These are phyloP conservation scores for Acrobasis consociella DNA, from an alignment of 2,888 invertebrate genomes.

Conservation along the genomic window DNA sequence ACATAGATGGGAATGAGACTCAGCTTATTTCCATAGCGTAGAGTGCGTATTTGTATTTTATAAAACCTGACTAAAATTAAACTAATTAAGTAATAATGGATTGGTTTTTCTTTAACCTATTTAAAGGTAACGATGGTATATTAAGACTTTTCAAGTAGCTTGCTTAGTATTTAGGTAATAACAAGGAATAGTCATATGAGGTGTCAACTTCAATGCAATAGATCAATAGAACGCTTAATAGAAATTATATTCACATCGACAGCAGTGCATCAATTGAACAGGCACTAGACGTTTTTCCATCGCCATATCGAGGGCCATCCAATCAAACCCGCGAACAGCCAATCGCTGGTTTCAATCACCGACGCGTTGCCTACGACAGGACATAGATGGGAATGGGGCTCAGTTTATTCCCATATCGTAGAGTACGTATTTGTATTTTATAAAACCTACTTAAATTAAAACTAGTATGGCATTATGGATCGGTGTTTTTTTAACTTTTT, in stretches of 20 bases:
- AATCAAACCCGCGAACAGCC: slow-evolving; percentile 17
- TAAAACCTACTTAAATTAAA: too few species aligned
- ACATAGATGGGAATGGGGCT: neutral
- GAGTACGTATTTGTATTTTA: too few species aligned
- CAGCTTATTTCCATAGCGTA: neutral
- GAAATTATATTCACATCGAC: neutral
- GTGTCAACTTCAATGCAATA: neutral
- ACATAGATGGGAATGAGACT: neutral
- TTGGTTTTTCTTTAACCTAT: too few species aligned
- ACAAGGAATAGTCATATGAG: too few species aligned
- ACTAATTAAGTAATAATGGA: too few species aligned
- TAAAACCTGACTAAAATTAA: too few species aligned
- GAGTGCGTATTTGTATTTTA: too few species aligned
- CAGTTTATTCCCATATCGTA: neutral
- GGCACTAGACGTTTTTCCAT: slow-evolving; percentile 11
- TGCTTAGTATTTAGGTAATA: too few species aligned
- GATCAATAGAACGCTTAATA: neutral
- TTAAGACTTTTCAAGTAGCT: too few species aligned
- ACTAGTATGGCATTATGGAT: too few species aligned
- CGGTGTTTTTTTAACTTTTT: too few species aligned
- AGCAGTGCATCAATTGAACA: slow-evolving; percentile 8
- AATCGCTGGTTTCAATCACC: slow-evolving; percentile 11
- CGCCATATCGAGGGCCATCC: slow-evolving; percentile 11
- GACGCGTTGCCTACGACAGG: neutral
- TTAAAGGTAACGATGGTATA: too few species aligned